Conservation (phyloP, 2,797 vertebrate species). For the Urocyon cinereoargenteus region DNA sequence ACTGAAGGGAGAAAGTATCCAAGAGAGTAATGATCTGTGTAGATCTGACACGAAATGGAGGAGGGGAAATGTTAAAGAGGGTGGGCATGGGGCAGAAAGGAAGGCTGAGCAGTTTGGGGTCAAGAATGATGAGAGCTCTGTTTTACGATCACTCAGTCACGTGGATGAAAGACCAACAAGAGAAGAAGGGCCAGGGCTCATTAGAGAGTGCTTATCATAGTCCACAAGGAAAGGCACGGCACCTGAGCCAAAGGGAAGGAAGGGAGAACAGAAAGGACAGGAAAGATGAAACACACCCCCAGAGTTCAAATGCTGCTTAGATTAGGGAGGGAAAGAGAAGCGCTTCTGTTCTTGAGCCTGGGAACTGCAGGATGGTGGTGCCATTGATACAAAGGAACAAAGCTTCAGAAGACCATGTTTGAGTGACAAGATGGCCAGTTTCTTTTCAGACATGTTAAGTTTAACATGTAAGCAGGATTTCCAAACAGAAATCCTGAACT, state of each 20-base stretch:
- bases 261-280: neutral
- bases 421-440: neutral
- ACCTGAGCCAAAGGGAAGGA: neutral
- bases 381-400: neutral
- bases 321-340: neutral
- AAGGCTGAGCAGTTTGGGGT: neutral
- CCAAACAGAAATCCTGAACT: neutral
- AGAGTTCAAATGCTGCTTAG: neutral
- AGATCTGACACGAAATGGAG: neutral
- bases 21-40: neutral
- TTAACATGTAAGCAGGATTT: neutral
- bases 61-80: neutral
- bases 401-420: neutral
- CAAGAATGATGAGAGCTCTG: neutral
- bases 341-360: neutral
- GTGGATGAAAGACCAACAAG: neutral
- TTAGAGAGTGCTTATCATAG: neutral
- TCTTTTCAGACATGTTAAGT: neutral
- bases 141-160: neutral
- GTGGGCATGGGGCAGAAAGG: neutral
- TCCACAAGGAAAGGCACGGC: neutral
- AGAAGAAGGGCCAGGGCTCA: neutral
- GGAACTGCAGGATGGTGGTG: neutral
- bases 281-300: neutral
- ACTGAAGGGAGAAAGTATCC: rapidly evolving